Evolutionary conservation across 2,888 invertebrate genomes (phyloP), one percentile per base, ranked within the genome.

Genomic region (Oscheius sp.): DNA sequence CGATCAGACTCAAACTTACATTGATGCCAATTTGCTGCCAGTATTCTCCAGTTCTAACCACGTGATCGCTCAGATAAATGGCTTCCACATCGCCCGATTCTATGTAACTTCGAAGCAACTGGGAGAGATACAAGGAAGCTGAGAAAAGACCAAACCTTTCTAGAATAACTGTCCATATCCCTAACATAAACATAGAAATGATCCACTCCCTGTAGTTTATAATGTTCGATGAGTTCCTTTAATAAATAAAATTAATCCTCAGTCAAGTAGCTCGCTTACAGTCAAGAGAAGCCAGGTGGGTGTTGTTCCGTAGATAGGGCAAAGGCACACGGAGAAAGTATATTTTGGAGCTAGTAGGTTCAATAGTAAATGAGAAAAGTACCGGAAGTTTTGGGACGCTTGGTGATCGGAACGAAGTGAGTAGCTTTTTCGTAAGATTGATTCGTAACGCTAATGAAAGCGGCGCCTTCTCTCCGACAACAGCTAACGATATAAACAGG

Each of bases 191-290:
- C 46, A 31, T 68, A 68, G 25, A 61, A 61, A 37, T 68, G 68
- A 2, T 68, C 48, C 3, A 61, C 68, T 33, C 61, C 48, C 23
- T 68, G 48, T 10, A 68, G 48, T 42, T 53, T 58, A 42, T 45
- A 68, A 23, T 68, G 68, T 33, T 68, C 68, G 15, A 68, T 45
- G 15, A 48, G 31, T 34, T 68, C 68, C n/a, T n/a, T n/a, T n/a
- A n/a, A n/a, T n/a, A n/a, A n/a, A n/a, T n/a, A n/a, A n/a, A n/a
- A n/a, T n/a, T n/a, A n/a, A n/a, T n/a, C n/a, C n/a, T n/a, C n/a
- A n/a, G n/a, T n/a, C n/a, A n/a, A n/a, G n/a, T n/a, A n/a, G n/a
- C n/a, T n/a, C n/a, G n/a, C n/a, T n/a, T n/a, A n/a, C n/a, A 4
- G 68, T 31, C 42, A 68, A 17, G 3, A 68, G 33, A 15, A 68